These are phyloP conservation scores for Zelostemma sp. DNA, from an alignment of 1,140 invertebrate genomes.

Conservation along the genomic window DNA sequence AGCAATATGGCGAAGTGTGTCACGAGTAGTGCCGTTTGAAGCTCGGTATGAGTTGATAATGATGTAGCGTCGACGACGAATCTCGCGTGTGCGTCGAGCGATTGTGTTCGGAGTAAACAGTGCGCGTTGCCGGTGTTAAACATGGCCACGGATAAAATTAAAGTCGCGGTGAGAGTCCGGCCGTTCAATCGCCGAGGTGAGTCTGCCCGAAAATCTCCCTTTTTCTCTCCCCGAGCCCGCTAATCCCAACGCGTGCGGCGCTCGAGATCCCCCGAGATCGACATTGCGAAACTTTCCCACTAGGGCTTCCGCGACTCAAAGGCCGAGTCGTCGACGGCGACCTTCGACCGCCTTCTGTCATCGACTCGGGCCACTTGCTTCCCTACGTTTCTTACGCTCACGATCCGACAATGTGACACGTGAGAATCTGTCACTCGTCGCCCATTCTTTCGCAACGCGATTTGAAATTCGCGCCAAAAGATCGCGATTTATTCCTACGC, in stretches of 20 bases:
- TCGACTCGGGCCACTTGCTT: conserved; percentile 10
- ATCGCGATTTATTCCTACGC: too few species aligned
- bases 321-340: conserved; percentile 5
- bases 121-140: conserved; percentile 56
- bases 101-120: conserved; percentile 45
- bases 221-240: neutral
- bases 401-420: neutral
- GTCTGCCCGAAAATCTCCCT: conserved; percentile 50
- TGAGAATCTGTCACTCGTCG: neutral
- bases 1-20: conserved; percentile 69
- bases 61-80: conserved; percentile 52
- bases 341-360: conserved; percentile 32
- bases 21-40: conserved; percentile 60
- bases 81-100: conserved; percentile 43
- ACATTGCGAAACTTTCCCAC: neutral
- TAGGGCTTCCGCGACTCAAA: neutral
- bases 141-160: conserved; percentile 93
- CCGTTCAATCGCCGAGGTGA: conserved; percentile 96
- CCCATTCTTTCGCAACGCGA: too few species aligned
- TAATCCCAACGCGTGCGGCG: conserved; percentile 3
- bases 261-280: neutral
- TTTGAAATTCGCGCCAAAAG: too few species aligned
- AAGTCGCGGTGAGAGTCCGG: conserved; percentile 95
- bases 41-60: conserved; percentile 59
- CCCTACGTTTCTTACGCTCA: too few species aligned